Conservation (phyloP, 2,888 invertebrate species). For the Machimus rusticus region DNA sequence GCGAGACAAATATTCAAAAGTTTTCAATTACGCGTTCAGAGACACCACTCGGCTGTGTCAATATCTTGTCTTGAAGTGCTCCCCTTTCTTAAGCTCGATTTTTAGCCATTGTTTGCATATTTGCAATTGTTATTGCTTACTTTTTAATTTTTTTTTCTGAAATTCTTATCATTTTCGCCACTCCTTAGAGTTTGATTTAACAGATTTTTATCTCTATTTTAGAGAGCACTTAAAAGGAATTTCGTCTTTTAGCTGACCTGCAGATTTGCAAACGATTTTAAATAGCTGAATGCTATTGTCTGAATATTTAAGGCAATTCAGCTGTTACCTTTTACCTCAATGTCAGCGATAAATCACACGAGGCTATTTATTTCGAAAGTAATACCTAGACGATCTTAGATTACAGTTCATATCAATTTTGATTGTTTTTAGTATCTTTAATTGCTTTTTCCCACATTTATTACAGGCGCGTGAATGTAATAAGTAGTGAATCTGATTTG, state of each 20-base stretch:
- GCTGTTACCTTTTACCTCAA: too few relatives aligned
- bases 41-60: not conserved
- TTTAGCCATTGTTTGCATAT: not conserved
- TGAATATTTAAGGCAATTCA: too few relatives aligned
- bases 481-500: too few relatives aligned
- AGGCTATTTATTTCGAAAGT: not conserved
- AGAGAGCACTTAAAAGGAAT: not conserved
- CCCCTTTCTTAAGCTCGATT: not conserved
- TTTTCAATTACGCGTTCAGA: not conserved
- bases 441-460: not conserved
- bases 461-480: not conserved
- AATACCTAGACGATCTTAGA: not conserved
- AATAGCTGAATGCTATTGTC: not conserved
- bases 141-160: not conserved
- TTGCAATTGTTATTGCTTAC: not conserved
- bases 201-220: not conserved
- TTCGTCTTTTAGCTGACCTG: not conserved
- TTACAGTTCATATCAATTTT: not conserved
- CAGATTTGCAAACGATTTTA: not conserved
- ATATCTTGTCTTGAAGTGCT: not conserved
- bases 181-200: not conserved
- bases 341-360: too few relatives aligned
- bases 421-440: not conserved
- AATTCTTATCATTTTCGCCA: not conserved
- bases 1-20: not conserved